Conservation (phyloP, 2,888 invertebrate genomes). For the Chromoteleia sp. region DNA sequence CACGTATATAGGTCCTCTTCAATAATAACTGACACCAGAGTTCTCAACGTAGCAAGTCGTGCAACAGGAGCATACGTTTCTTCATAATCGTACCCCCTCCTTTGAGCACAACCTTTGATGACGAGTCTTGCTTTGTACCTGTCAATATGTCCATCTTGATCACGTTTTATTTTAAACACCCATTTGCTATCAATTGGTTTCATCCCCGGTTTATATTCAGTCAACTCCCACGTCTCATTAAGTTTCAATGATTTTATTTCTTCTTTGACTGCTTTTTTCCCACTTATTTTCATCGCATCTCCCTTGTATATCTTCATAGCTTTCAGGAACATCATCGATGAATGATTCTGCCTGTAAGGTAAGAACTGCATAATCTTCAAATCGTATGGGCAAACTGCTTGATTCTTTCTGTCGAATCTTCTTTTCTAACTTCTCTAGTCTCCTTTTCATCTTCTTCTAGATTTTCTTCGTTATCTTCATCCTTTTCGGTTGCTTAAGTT, state of each 20-base stretch:
- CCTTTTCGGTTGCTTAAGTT: too few relatives aligned
- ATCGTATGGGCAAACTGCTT: constrained; percentile 25
- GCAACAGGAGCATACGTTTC: constrained; percentile 77
- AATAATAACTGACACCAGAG: neutral
- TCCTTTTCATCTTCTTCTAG: too few relatives aligned
- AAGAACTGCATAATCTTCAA: constrained; percentile 43
- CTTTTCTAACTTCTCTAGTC: too few relatives aligned
- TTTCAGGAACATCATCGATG: constrained; percentile 54
- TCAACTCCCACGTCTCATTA: constrained; percentile 47
- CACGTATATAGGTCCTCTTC: constrained; percentile 18
- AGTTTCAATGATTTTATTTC: constrained; percentile 54
- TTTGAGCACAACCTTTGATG: constrained; percentile 72
- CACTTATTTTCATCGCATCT: constrained; percentile 49
- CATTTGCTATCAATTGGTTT: constrained; percentile 53
- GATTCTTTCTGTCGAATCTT: too few relatives aligned
- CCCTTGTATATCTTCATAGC: constrained; percentile 32
- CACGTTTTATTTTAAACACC: constrained; percentile 68
- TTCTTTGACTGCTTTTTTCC: constrained; percentile 68
- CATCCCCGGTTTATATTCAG: neutral
- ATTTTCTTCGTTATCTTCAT: too few relatives aligned
- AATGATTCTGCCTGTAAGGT: constrained; percentile 56
- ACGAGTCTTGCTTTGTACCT: constrained; percentile 74
- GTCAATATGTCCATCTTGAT: constrained; percentile 25
- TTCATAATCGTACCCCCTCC: constrained; percentile 73
- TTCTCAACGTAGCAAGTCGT: constrained; percentile 19